Base-by-base conservation (phyloP, 2,888 invertebrate genomes). In the Clistopyga incitator region DNA sequence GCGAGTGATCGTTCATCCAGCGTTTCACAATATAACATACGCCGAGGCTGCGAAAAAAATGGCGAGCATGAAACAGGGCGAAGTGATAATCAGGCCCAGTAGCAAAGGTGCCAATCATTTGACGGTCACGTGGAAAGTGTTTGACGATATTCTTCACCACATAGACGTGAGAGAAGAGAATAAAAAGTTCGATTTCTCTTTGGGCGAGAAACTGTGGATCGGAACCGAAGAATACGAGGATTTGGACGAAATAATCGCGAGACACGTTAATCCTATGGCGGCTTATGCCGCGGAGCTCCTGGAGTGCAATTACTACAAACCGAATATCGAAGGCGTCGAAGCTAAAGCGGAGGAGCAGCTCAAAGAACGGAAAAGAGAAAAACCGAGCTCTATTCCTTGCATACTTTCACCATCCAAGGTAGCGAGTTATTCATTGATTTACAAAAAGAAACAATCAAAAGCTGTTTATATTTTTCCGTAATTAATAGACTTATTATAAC, bases 101-200 rank as follows among this genome's bases (percentile, higher is more conserved):
- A 99, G 99, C 92, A 99, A 99, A 94, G 99, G 98, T 56, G 95
- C 97, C 0, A 98, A 99, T 93, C 99, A 99, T 93, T 94, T 99
- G 85, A 99, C 99, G 0, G 98, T 99, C 1, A 99, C 99, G 0
- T 99, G 99, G 99, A 99, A 99, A 93, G 98, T 99, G 1, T 95
- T 97, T 0, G 98, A 99, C 68, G 97, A 96, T 29, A 97, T 99
- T 87, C 97, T 97, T 91, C 99, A 99, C 92, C 99, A 99, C 92
- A 98, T 99, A 81, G 99, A 99, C 92, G 96, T 99, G 0, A 95
- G 97, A 67, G 99, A 99, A 93, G 97, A 98, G 91, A 98, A 98
- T 15, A 99, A 99, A 94, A 97, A 98, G 91, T 99, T 99, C 92
- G 97, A 97, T 0, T 99, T 99, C 92, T 98, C 98, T 77, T 94